Evolutionary conservation across 2,113 vertebrate genomes (phyloP), one percentile per base, ranked within the genome.

Genomic region (Pollachius pollachius): DNA sequence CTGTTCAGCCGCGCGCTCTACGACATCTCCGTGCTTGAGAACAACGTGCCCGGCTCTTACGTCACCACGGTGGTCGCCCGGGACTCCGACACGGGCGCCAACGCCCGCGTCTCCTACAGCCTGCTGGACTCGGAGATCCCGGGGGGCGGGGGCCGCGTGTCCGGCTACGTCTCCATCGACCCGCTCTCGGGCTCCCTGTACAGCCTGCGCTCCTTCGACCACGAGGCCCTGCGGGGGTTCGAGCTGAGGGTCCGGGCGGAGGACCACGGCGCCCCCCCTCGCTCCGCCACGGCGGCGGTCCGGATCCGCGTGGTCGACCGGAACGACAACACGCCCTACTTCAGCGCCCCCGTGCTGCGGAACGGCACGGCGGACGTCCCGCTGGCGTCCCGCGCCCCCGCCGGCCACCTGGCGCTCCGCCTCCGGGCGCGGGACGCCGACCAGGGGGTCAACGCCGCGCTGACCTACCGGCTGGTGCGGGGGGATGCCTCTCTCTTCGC

Each of bases 1-100:
- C 71, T 85, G 15, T 93, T 93, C 66, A 91, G 88, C 17, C 90
- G 90, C 75, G 15, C 84, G 0, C 6, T 89, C 0, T 92, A 92
- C 70, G 91, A 92, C 54, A 85, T 93, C 34, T 91, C 91, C 0
- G 85, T 91, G 4, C 23, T 89, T 7, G 92, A 93, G 70, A 93
- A 93, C 25, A 93, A 93, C 37, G 87, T 89, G 3, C 91, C 92
- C 0, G 92, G 92, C 1, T 92, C 92, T 1, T 92, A 91, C 59
- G 71, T 93, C 0, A 87, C 87, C 13, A 92, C 92, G 0, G 84
- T 92, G 5, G 81, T 91, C 0, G 92, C 92, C 5, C 76, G 87
- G 5, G 92, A 93, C 82, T 80, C 80, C 0, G 92, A 93, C 27
- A 11, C 78, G 9, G 92, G 85, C 4, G 85, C 82, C 37, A 89